Conservation (phyloP, 2,888 invertebrate species). For the Leptura quadrifasciata region DNA sequence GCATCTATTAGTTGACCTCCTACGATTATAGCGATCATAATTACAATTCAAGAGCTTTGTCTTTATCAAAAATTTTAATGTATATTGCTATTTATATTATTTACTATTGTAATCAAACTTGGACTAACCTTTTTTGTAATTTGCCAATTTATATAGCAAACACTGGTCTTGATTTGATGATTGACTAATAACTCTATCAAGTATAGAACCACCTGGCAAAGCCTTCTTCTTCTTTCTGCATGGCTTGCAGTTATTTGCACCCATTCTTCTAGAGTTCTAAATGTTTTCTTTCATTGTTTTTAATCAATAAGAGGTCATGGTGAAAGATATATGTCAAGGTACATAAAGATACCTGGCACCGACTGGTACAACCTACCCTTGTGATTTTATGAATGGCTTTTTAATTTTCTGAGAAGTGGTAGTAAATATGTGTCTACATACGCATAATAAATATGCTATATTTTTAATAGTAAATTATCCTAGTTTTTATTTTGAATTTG, state of each 20-base stretch:
- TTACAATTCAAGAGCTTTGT: background rate
- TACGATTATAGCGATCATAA: conserved; percentile 34
- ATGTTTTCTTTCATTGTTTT: conserved; percentile 44
- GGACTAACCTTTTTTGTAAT: conserved; percentile 87
- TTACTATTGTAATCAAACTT: conserved; percentile 9
- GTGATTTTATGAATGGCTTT: conserved; percentile 41
- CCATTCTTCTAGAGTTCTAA: conserved; percentile 64
- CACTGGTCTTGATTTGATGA: conserved; percentile 91
- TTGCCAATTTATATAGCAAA: conserved; percentile 89
- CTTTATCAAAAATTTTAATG: background rate
- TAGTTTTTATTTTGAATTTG: background rate
- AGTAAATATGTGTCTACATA: background rate
- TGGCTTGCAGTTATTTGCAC: conserved; percentile 74
- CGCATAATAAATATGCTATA: too few species aligned
- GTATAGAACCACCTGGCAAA: conserved; percentile 83
- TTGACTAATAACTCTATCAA: conserved; percentile 93
- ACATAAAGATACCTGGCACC: conserved; percentile 53
- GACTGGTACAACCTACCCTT: conserved; percentile 51
- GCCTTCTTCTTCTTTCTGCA: conserved; percentile 72
- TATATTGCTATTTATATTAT: conserved; percentile 9
- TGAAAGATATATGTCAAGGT: conserved; percentile 66
- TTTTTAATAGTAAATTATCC: too few species aligned
- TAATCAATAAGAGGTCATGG: conserved; percentile 63
- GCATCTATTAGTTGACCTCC: conserved; percentile 93
- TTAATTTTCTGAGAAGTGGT: conserved; percentile 20